Evolutionary conservation across 2,888 invertebrate species (phyloP).

Genomic region (Kuschelorhynchus macadamiae): DNA sequence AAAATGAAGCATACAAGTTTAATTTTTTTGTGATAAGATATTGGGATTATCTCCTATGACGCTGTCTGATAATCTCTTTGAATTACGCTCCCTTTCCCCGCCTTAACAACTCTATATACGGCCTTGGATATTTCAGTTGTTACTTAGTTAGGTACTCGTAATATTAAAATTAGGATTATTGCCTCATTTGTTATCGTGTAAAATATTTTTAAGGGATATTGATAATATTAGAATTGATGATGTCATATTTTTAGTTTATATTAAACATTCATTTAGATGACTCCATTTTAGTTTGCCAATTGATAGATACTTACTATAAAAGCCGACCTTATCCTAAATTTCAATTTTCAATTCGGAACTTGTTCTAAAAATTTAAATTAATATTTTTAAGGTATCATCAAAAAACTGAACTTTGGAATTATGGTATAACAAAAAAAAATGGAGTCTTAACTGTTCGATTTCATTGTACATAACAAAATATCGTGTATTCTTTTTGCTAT

Average conservation of each 20-base stretch:
- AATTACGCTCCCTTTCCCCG: too few species aligned
- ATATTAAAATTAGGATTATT: conserved; percentile 50
- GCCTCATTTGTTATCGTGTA: conserved; percentile 50
- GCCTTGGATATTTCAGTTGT: conserved; percentile 11
- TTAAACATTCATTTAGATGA: conserved; percentile 56
- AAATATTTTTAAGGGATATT: conserved; percentile 52
- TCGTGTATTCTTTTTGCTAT: conserved; percentile 59
- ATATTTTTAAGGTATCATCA: too few species aligned
- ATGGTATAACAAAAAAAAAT: conserved; percentile 1
- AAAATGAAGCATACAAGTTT: too few species aligned
- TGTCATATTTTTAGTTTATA: conserved; percentile 58
- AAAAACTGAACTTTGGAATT: not conserved
- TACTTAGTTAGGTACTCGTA: conserved; percentile 49
- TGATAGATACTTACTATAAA: too few species aligned
- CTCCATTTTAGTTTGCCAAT: conserved; percentile 14
- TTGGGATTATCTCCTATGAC: too few species aligned
- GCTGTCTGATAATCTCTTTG: too few species aligned
- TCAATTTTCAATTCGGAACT: too few species aligned
- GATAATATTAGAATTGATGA: conserved; percentile 53
- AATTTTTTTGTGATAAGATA: too few species aligned
- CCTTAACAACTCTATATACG: not conserved
- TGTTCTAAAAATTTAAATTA: too few species aligned
- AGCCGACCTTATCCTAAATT: too few species aligned
- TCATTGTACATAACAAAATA: conserved; percentile 56
- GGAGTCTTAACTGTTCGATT: conserved; percentile 22